phyloP scores from a whole-genome alignment of 2,888 invertebrate species.

The Agriopis aurantiaria region DNA sequence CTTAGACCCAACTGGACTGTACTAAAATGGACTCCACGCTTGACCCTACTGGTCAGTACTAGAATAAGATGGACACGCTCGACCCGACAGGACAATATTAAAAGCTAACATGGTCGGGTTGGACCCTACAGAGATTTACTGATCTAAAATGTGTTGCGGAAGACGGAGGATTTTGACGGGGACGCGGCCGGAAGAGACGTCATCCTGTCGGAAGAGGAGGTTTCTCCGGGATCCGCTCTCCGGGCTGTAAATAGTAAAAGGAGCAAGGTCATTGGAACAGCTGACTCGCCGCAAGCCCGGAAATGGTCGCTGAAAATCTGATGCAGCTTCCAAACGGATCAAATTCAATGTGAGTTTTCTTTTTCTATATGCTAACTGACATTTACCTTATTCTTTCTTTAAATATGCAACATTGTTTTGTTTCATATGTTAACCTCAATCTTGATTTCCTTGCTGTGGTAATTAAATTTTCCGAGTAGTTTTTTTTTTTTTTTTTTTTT shows the following conservation, averaged over 20 bases:
- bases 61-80: slow-evolving; percentile 65
- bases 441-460: not conserved
- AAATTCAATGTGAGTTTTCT: slow-evolving; percentile 63
- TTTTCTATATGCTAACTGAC: slow-evolving; percentile 15
- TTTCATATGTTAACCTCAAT: not conserved
- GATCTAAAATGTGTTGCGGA: slow-evolving; percentile 82
- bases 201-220: slow-evolving; percentile 82
- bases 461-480: not conserved
- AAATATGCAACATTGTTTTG: slow-evolving; percentile 6
- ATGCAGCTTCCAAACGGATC: slow-evolving; percentile 39
- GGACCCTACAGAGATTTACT: slow-evolving; percentile 82
- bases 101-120: slow-evolving; percentile 71
- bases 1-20: slow-evolving; percentile 82
- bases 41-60: slow-evolving; percentile 79
- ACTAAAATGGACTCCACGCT: slow-evolving; percentile 77
- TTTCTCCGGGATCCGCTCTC: slow-evolving; percentile 54
- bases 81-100: slow-evolving; percentile 80
- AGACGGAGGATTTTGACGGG: slow-evolving; percentile 77
- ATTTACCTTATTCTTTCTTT: slow-evolving; percentile 18
- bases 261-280: slow-evolving; percentile 81
- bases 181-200: slow-evolving; percentile 78
- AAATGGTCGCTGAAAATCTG: slow-evolving; percentile 64
- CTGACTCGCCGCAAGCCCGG: slow-evolving; percentile 73
- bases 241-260: slow-evolving; percentile 75
- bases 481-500: not conserved